Evolutionary conservation across 2,888 invertebrate genomes (phyloP), one percentile per base, ranked within the genome.

Genomic region (Hirtodrosophila alboralis): DNA sequence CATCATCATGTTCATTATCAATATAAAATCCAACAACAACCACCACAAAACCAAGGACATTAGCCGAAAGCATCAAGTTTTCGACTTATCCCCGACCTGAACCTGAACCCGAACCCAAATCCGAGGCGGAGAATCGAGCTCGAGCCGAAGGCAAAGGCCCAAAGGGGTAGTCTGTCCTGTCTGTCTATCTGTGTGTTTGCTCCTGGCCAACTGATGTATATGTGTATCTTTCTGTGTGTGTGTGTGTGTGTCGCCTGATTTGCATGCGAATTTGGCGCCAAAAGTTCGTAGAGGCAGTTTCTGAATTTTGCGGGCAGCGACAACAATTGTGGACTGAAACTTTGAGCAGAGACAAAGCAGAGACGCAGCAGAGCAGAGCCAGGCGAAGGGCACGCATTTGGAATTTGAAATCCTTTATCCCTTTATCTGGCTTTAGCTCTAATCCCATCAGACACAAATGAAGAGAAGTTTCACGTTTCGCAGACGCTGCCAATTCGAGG

Each of bases 381-480:
- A 28, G 40, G 16, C 9, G 41, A 31, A 61, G 48, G 56, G 77
- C 66, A 81, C 66, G 86, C 84, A 83, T 83, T 81, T 51, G 49
- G 70, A 68, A 81, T 86, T 73, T 69, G 74, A 84, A 89, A 89
- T 89, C 86, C 88, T 87, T 90, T 90, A 90, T 90, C 90, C 90
- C 86, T 89, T 90, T 90, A 90, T 90, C 89, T 90, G 90, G 90
- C 90, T 90, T 90, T 90, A 84, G 76, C 79, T 86, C 80, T 90
- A 90, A 90, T 90, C 90, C 86, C 90, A 90, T 90, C 90, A 90
- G 88, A 79, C 87, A 83, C 87, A 87, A 87, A 87, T 88, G 87
- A 88, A 87, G 81, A 86, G 81, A 83, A 86, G 86, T 88, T 84
- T 80, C 84, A 86, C 84, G 84, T 84, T 80, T 79, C 80, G 66